Evolutionary conservation across 2,888 invertebrate species (phyloP), one percentile per base, ranked within the genome.

Genomic region (Dicycla oo): DNA sequence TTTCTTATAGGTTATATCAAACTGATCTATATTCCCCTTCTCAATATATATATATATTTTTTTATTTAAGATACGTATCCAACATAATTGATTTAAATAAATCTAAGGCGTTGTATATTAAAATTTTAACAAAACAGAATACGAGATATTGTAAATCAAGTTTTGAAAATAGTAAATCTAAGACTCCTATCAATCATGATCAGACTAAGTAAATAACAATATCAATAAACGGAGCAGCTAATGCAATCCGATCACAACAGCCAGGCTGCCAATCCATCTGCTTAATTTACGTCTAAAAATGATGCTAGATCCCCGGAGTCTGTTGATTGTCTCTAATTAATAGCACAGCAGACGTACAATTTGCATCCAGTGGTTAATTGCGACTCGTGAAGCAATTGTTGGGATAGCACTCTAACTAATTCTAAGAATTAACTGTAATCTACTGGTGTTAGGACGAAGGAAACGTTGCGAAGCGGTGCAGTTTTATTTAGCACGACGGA

Each of bases 281-380:
- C 49, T 58, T 62, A 34, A n/a, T 20, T 49, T 47, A 47, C 56
- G 18, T 40, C 64, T 34, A 51, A 66, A 64, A 57, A 58, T 66
- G 3, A 65, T 61, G 53, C 51, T 58, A 26, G 72, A 30, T 68
- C 63, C 61, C 43, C n/a, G 10, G 58, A 30, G 69, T 53, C 40
- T 34, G 34, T 67, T 66, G 66, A 77, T 83, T 78, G 78, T 78
- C 80, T 75, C 75, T 74, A 80, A 85, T 85, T 68, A 82, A 58
- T 66, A 30, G 61, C 56, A 54, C 65, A 78, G 75, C 75, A 68
- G 71, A 71, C 66, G 64, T 68, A 66, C 76, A 70, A 82, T 87
- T 84, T 86, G 84, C 83, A 85, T 86, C 73, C 78, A 75, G 64
- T 64, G 56, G 70, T 51, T 86, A 86, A 86, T 86, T 83, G 81